These are phyloP conservation scores for Argya squamiceps DNA, from an alignment of 2,797 vertebrate genomes.

Conservation along the genomic window DNA sequence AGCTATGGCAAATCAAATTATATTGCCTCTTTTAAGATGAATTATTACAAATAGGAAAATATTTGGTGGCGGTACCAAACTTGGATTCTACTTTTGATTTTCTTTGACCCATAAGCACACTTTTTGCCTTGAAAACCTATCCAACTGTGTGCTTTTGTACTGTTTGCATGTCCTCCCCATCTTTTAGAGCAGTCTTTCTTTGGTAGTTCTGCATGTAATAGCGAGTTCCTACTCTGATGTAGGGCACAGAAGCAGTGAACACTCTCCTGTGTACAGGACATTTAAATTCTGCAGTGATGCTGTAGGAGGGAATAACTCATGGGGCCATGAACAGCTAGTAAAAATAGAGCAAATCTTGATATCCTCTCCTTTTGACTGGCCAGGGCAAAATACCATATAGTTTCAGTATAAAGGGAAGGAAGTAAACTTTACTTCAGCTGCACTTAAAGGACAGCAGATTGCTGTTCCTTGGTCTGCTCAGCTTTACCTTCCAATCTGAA, in stretches of 20 bases:
- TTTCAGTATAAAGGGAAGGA: not conserved
- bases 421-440: not conserved
- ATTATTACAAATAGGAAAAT: not conserved
- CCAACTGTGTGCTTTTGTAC: not conserved
- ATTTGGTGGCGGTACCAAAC: not conserved
- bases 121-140: not conserved
- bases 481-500: not conserved
- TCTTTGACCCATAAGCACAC: not conserved
- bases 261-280: not conserved
- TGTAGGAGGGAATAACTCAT: not conserved
- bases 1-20: not conserved
- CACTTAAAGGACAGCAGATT: not conserved
- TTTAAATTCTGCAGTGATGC: not conserved
- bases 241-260: not conserved
- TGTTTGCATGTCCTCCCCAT: not conserved
- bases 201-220: fast-evolving
- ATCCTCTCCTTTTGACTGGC: not conserved
- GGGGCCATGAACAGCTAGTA: not conserved
- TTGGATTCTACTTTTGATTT: not conserved
- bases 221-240: not conserved
- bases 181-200: not conserved
- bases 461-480: not conserved
- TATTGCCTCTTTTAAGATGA: not conserved
- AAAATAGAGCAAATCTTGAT: not conserved
- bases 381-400: not conserved